phyloP scores from a whole-genome alignment of 2,113 vertebrate species.

The Cervus canadensis region DNA sequence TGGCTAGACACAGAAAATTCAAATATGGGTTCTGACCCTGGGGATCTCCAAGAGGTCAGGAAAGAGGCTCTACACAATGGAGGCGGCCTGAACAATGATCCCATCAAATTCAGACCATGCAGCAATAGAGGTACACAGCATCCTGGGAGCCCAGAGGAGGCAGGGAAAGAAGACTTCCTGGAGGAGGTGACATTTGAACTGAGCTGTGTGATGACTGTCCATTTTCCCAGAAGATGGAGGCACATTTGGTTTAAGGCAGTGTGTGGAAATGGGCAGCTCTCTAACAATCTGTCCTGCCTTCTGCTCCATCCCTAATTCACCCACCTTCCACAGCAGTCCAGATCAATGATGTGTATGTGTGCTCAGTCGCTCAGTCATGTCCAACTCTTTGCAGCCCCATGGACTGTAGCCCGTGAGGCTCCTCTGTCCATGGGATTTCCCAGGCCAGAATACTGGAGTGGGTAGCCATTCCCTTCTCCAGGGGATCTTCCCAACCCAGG shows the following conservation, averaged over 20 bases:
- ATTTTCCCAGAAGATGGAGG: neutral
- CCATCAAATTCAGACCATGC: neutral
- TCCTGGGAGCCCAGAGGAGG: neutral
- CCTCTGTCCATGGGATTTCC: neutral
- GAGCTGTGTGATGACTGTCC: accelerated
- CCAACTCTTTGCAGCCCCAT: neutral
- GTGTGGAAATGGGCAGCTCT: neutral
- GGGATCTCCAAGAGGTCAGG: neutral
- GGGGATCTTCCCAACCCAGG: neutral
- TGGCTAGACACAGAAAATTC: neutral
- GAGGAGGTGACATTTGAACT: neutral
- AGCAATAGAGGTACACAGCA: accelerated
- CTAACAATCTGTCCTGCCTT: accelerated
- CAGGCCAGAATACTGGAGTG: neutral
- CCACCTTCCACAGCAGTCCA: neutral
- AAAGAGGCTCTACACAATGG: neutral
- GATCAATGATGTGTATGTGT: neutral
- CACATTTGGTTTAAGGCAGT: no score
- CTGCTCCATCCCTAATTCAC: neutral
- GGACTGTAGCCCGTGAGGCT: neutral
- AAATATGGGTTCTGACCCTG: neutral
- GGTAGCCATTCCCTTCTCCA: neutral
- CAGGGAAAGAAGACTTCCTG: neutral
- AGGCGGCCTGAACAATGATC: neutral
- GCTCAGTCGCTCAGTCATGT: neutral